Evolutionary conservation across 1,140 invertebrate species (phyloP), one percentile per base, ranked within the genome.

Genomic region (Bicyclus anynana): DNA sequence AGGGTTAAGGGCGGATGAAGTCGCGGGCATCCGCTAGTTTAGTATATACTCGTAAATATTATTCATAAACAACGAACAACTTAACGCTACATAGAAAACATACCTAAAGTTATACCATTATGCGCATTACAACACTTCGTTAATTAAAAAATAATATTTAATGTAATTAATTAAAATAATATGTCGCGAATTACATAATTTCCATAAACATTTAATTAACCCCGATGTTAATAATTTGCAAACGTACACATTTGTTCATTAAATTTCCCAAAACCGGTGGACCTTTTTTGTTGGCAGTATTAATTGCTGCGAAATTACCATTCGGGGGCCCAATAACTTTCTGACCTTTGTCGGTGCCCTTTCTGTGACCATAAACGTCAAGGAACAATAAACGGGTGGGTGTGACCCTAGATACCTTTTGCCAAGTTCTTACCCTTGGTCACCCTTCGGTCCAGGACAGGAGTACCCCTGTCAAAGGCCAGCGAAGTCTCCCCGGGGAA

Each of bases 351-450:
- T 62, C 55, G 66, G 60, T 73, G 72, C 74, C 82, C 79, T 83
- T 84, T 84, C 55, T 74, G 70, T 84, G 84, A 84, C 82, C 84
- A 85, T 87, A 84, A 87, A 84, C 78, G 74, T 78, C 75, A 76
- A 77, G 76, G 77, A 77, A 85, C 80, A 84, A 84, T 86, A 72
- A 84, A 78, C 69, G 72, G 69, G 65, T 75, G 70, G 67, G 68
- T 80, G 69, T 87, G 80, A 84, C 82, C 82, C 82, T 44, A 64
- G 56, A 68, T 69, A 73, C 70, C 73, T 74, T 73, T 77, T 72
- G 67, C 66, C 69, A 74, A 79, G 74, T 83, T 85, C 76, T 84
- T 78, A 62, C 76, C 59, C 66, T 60, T 56, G 62, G 63, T 72
- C 74, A 65, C 78, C 79, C 80, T 73, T 66, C 67, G 75, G 81